Conservation (phyloP, 2,888 invertebrate genomes). For the Cynaeus angustus region DNA sequence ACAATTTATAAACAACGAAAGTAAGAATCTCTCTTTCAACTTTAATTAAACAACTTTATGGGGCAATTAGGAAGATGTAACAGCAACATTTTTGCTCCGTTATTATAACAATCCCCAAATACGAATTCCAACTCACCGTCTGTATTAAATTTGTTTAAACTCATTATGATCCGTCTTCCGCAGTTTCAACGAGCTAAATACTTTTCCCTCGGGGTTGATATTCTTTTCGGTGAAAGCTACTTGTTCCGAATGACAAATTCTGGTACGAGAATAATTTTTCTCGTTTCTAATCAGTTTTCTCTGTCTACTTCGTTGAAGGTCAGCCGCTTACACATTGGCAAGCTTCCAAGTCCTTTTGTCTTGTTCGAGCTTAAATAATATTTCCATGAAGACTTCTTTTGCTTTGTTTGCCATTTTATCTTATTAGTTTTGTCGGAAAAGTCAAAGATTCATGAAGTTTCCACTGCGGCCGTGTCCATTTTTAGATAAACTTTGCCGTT, state of each 20-base stretch:
- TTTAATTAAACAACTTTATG: slow-evolving; percentile 9
- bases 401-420: slow-evolving; percentile 34
- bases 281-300: slow-evolving; percentile 25
- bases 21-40: slow-evolving; percentile 1
- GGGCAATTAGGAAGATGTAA: slow-evolving; percentile 9
- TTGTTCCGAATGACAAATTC: not conserved
- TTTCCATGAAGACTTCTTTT: slow-evolving; percentile 22
- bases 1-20: not conserved
- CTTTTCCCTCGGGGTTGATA: slow-evolving; percentile 18
- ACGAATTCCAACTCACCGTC: not conserved
- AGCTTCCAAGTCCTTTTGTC: slow-evolving; percentile 26
- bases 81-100: slow-evolving; percentile 3
- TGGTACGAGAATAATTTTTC: not conserved
- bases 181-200: slow-evolving; percentile 20
- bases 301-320: not conserved
- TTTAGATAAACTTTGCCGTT: slow-evolving; percentile 23
- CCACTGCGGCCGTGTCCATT: slow-evolving; percentile 10
- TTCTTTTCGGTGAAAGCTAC: not conserved
- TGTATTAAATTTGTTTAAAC: slow-evolving; percentile 24
- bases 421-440: slow-evolving; percentile 28
- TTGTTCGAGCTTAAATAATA: slow-evolving; percentile 29
- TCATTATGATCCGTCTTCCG: slow-evolving; percentile 21
- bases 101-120: slow-evolving; percentile 7
- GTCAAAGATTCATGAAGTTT: slow-evolving; percentile 26
- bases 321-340: slow-evolving; percentile 20